Evolutionary conservation across 2,888 invertebrate species (phyloP).

Genomic region (Pachycephus smyrnensis): DNA sequence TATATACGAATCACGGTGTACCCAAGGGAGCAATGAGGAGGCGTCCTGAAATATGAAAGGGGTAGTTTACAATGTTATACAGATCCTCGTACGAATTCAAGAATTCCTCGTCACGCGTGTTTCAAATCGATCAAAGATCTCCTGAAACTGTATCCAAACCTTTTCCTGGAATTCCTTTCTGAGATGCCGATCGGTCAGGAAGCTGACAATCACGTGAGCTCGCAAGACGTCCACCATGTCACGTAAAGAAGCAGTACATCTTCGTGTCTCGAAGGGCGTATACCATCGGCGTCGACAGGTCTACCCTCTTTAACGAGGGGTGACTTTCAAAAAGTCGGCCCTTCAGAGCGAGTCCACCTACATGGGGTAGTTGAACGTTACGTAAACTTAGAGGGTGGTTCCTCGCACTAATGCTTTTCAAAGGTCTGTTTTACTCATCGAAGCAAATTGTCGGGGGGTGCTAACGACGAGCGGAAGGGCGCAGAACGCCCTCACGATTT

Average conservation of each 20-base stretch:
- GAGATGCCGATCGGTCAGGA: conserved; percentile 46
- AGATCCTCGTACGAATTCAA: background rate
- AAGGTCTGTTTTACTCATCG: conserved; percentile 26
- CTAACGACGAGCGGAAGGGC: conserved; percentile 34
- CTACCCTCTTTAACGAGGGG: background rate
- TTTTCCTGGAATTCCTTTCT: background rate
- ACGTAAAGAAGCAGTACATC: conserved; percentile 51
- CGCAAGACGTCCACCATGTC: conserved; percentile 29
- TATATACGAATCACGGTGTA: background rate
- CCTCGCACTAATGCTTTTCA: conserved; percentile 10
- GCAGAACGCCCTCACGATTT: conserved; percentile 6
- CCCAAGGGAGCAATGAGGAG: conserved; percentile 1
- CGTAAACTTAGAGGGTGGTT: conserved; percentile 14
- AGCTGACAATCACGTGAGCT: conserved; percentile 39
- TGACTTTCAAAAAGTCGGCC: background rate
- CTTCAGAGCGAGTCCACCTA: background rate
- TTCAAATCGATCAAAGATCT: conserved; percentile 57
- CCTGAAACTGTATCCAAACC: background rate
- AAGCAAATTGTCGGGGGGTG: conserved; percentile 29
- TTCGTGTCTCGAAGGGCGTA: conserved; percentile 31
- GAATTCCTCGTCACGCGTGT: conserved; percentile 50
- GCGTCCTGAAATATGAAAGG: background rate
- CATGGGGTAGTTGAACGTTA: background rate
- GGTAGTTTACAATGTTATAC: background rate
- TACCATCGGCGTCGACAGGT: conserved; percentile 30